Base-by-base conservation (phyloP, 2,113 vertebrate species). In the Rhinopomastus cyanomelas region DNA sequence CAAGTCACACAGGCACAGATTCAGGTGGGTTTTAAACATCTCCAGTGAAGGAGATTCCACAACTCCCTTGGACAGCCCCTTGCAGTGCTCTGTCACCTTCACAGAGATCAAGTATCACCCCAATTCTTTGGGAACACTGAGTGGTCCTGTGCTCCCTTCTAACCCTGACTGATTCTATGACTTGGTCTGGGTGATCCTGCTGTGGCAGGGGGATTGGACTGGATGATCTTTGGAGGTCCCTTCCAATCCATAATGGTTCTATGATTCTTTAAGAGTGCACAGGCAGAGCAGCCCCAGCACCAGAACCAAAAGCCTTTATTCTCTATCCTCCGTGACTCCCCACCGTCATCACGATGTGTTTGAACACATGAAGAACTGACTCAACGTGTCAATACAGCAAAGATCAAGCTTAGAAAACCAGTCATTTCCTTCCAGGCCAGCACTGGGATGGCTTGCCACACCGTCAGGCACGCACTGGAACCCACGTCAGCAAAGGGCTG, bases 331-430 rank as follows among this genome's bases (percentile, higher is more conserved):
- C 44, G 30, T 8, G 25, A 55, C 32, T 55, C 48, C 32, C 4
- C 22, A 12, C 11, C n/a, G n/a, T n/a, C 39, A 72, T 5, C 52
- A 10, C 60, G 1, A 4, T 73, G 68, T 77, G 68, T 55, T 65
- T 68, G 37, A 69, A 64, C 82, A 80, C 22, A 21, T 26, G 49
- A 89, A 1, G 1, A 71, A 55, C 32, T 69, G 88, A 92, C 79
- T 95, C 88, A 85, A 74, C 42, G 67, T 62, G 67, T 26, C 80
- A 84, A 92, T 32, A 52, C 79, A 80, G 55, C 59, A 69, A 59
- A 84, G 37, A 89, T 92, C 0, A 0, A 89, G 39, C 30, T 53
- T 32, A 13, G 26, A 87, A 87, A 34, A 32, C 1, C 8, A 80
- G 20, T 16, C 49, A 16, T 29, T 73, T 87, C 82, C 72, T 89